Base-by-base conservation (phyloP, 2,888 invertebrate genomes). In the Sphaerophoria taeniata region DNA sequence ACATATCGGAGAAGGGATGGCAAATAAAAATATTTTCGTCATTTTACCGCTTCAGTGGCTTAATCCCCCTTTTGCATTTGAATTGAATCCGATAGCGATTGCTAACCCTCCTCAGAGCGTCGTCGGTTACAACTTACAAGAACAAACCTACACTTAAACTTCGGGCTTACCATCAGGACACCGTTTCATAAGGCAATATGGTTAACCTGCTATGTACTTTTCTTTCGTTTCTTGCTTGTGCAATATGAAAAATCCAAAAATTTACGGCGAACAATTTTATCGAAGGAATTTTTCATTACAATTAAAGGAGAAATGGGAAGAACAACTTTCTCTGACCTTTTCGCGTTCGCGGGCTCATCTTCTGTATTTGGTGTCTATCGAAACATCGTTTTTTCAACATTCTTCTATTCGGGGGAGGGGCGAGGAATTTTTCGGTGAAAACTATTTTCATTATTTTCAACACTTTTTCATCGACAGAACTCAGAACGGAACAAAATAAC, bases 21-120 rank as follows among this genome's bases (percentile, higher is more conserved):
- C 87, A 85, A 87, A 87, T 87, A 87, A 88, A 24, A 24, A 88
- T 88, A 87, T 88, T 87, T 88, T 84, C 87, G 86, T 88, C 87
- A 88, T 88, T 88, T 88, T 88, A 86, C 67, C 87, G 88, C 87
- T 88, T 88, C 88, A 88, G 82, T 88, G 87, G 82, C 72, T 87
- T 87, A 88, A 88, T 88, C 87, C 82, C 81, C 81, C 78, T 79
- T 65, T 75, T 45, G 39, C 55, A 47, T 39, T 60, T 24, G n/a
- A n/a, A 47, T 45, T 24, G n/a, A n/a, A 47, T 45, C 31, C 49
- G 51, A 61, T 58, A 63, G 67, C 49, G 34, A 58, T 47, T n/a
- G n/a, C 47, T 51, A 73, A 76, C 84, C 76, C 76, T 80, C 55
- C 9, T 24, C 53, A 43, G 51, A 45, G 24, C 49, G 43, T 60